Percentiles rank a stretch among this genome's conserved stretches.
These are phyloP conservation scores for Eudyptes chrysolophus DNA, from an alignment of 2,113 vertebrate species.

Conservation along the genomic window DNA sequence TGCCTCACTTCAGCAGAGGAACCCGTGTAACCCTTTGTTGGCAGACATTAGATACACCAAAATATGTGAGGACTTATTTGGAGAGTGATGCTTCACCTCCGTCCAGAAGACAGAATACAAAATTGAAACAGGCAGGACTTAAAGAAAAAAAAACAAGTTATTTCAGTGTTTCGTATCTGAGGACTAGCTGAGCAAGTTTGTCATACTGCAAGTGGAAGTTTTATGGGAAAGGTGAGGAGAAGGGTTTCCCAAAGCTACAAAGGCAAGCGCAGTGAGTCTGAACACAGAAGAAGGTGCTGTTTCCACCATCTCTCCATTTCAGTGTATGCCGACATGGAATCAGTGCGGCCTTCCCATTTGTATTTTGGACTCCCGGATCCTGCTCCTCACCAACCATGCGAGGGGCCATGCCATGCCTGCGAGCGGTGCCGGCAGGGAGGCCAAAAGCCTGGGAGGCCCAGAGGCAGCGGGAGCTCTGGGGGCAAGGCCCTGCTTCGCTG, in stretches of 20 bases:
- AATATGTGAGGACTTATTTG: not conserved
- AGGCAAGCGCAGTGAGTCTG: not conserved
- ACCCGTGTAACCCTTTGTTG: not conserved
- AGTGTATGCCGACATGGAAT: accelerated
- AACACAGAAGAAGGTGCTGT: not conserved
- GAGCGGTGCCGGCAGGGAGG: accelerated
- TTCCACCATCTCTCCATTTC: not conserved
- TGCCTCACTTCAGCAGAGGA: not conserved
- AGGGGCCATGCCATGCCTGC: accelerated
- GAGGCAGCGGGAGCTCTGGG: not conserved
- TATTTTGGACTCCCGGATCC: not conserved
- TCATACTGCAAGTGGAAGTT: not conserved
- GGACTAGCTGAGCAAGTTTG: not conserved
- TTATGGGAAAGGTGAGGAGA: not conserved
- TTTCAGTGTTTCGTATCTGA: not conserved
- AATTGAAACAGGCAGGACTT: not conserved
- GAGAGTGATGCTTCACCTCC: not conserved
- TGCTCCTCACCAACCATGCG: accelerated
- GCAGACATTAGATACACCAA: not conserved
- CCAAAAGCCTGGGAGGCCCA: not conserved
- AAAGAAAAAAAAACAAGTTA: not conserved
- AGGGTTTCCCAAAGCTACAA: not conserved
- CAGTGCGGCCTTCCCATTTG: not conserved
- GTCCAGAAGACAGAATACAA: not conserved
- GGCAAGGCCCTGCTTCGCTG: accelerated